A percentile compares a stretch with the other conserved stretches of the same genome.
Evolutionary conservation across 2,113 vertebrate species (phyloP).

Genomic region (Hypanus sabinus): DNA sequence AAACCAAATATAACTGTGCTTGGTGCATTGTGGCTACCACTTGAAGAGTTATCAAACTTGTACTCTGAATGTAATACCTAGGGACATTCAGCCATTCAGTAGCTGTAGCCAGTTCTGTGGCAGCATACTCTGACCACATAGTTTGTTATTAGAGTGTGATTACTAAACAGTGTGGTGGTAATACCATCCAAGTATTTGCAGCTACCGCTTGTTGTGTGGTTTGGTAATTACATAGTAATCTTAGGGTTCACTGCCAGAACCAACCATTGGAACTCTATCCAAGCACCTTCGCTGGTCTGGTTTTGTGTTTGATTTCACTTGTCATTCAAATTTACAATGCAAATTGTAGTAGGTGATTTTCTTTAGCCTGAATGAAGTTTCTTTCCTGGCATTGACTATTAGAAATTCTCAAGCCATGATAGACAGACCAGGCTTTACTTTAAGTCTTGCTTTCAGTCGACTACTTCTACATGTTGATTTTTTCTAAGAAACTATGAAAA

Average conservation of each 20-base stretch:
- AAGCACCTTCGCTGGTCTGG: background rate
- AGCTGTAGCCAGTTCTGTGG: constrained; percentile 20
- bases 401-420: background rate
- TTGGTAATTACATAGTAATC: constrained; percentile 21
- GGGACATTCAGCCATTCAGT: background rate
- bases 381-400: background rate
- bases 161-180: constrained; percentile 23
- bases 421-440: background rate
- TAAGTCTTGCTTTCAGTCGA: background rate
- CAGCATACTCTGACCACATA: background rate
- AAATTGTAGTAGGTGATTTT: background rate
- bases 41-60: constrained; percentile 19
- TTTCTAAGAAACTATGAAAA: background rate
- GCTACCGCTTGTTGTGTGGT: constrained; percentile 30
- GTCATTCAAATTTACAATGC: background rate
- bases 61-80: constrained; percentile 12
- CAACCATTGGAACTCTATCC: background rate
- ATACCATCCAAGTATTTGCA: constrained; percentile 17
- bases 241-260: constrained; percentile 3
- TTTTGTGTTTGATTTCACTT: background rate
- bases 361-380: background rate
- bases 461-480: background rate
- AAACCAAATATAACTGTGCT: constrained; percentile 1
- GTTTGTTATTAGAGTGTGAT: constrained; percentile 22
- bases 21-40: constrained; percentile 2